Evolutionary conservation across 2,113 vertebrate species (phyloP).

Genomic region (Calyptomena viridis): DNA sequence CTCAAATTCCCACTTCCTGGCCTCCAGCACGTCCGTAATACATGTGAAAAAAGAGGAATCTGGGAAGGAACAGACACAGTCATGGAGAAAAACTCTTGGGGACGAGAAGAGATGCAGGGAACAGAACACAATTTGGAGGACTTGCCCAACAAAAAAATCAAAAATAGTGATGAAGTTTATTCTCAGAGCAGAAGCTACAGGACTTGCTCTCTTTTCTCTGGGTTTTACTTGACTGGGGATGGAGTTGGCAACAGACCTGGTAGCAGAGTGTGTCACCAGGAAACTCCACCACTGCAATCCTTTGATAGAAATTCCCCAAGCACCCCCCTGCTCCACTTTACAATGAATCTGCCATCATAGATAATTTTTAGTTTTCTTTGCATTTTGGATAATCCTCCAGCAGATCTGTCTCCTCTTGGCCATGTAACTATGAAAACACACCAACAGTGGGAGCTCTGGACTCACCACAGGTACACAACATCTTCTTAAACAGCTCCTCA

Average conservation of each 20-base stretch:
- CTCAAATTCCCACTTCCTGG: background rate
- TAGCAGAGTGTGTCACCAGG: background rate
- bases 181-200: background rate
- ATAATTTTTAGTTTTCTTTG: background rate
- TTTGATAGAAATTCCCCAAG: background rate
- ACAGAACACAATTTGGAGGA: background rate
- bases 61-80: background rate
- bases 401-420: background rate
- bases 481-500: background rate
- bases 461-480: background rate
- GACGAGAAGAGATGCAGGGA: background rate
- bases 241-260: no score
- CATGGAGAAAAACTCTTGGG: background rate
- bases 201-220: background rate
- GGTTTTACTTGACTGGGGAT: background rate
- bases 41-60: background rate
- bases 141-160: background rate
- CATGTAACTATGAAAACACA: accelerated
- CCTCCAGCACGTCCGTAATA: background rate
- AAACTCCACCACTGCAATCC: no score
- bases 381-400: no score
- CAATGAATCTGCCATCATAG: background rate
- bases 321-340: background rate
- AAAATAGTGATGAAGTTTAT: background rate
- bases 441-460: background rate